These are phyloP conservation scores for Adelphocoris suturalis DNA, from an alignment of 2,888 invertebrate species.

Conservation along the genomic window DNA sequence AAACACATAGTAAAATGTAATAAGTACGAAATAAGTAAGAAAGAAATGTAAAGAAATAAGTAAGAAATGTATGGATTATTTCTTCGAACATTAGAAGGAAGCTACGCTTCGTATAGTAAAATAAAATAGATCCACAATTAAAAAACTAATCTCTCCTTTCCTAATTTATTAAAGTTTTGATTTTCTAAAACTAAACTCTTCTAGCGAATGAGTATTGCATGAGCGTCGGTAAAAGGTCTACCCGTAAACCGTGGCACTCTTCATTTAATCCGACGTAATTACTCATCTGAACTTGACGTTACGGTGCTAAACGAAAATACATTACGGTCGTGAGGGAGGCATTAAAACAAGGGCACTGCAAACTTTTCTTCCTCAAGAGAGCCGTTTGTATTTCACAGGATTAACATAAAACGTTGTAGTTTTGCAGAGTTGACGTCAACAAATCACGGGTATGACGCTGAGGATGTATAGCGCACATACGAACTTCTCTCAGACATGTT, in stretches of 20 bases:
- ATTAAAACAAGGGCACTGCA: conserved; percentile 25
- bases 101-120: no score
- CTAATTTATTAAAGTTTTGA: no score
- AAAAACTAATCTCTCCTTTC: no score
- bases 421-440: background rate
- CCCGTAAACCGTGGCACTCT: background rate
- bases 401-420: conserved; percentile 40
- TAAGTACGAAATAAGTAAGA: no score
- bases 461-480: background rate
- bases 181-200: no score
- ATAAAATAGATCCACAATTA: no score
- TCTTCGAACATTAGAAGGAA: no score
- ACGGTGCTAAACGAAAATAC: conserved; percentile 44
- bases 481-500: no score
- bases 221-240: background rate
- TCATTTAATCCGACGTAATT: conserved; percentile 36
- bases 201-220: background rate
- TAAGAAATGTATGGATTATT: no score
- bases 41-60: no score
- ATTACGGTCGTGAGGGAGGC: conserved; percentile 31
- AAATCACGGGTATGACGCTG: background rate
- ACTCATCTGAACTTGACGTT: conserved; percentile 48
- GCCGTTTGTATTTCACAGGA: conserved; percentile 13
- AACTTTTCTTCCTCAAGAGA: conserved; percentile 40
- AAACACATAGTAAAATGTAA: no score